Evolutionary conservation across 2,888 invertebrate species (phyloP), one percentile per base, ranked within the genome.

Genomic region (Crocallis elinguaria): DNA sequence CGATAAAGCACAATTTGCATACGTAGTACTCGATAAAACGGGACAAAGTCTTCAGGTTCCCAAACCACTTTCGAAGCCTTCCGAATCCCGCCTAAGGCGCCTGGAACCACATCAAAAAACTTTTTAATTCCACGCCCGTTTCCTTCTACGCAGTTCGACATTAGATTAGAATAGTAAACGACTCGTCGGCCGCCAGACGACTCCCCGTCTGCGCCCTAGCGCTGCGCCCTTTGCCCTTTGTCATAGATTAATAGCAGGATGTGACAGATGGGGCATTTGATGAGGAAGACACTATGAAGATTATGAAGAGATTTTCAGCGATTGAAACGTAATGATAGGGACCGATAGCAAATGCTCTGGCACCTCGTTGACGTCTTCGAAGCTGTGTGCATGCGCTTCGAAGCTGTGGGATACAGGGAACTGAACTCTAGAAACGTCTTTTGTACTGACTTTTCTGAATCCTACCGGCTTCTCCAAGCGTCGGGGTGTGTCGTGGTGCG

Each of bases 191-290:
- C 66, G 66, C 60, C 68, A 69, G 71, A 67, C 70, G 71, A 67
- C 69, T 64, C 69, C 70, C 68, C 30, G 77, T 75, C 74, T 77
- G 72, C 69, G 55, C 57, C 57, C 60, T 50, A 43, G 30, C 65
- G 57, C 75, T 72, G 52, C 71, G 72, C 79, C 75, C 80, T 79
- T 68, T 71, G 79, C 79, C 81, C 79, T 81, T 74, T 58, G 50
- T 1, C 79, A 79, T 37, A 82, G 82, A 84, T 13, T 38, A 46
- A 7, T 7, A 9, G 9, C 33, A 32, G 29, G 12, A 29, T 32
- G 13, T 29, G 27, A 14, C 44, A 13, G 36, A 13, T 13, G 14
- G 30, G 35, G 3, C 16, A 29, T 3, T 17, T 46, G 50, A 50
- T 17, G 27, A 13, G 33, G 23, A 16, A 17, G 16, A 16, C 17